Evolutionary conservation across 2,888 invertebrate genomes (phyloP).

Genomic region (Athrips mouffetella): DNA sequence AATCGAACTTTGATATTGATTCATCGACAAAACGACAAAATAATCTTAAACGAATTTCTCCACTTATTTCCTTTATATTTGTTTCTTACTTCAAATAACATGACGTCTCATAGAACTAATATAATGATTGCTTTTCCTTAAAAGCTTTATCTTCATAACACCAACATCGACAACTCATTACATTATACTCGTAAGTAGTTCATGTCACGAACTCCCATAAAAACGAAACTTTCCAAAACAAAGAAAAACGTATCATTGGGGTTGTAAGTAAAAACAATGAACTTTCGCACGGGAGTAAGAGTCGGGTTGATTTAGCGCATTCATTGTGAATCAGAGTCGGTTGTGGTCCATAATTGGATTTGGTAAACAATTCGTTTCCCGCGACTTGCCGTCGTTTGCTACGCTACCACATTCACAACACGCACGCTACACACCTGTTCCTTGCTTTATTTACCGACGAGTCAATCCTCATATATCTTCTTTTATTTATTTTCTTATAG

Average conservation of each 20-base stretch:
- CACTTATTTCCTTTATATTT: too few species aligned
- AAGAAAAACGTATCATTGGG: conserved; percentile 32
- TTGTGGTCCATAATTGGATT: conserved; percentile 68
- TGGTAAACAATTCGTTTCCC: conserved; percentile 71
- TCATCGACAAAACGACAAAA: too few species aligned
- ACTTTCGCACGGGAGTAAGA: conserved; percentile 55
- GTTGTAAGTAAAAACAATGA: conserved; percentile 64
- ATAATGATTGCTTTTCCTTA: too few species aligned
- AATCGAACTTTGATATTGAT: too few species aligned
- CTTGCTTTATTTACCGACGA: conserved; percentile 37
- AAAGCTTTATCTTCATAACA: not conserved
- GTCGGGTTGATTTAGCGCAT: conserved; percentile 31
- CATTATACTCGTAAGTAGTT: not conserved
- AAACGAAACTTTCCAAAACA: conserved; percentile 15
- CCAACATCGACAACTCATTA: not conserved
- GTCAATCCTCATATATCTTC: not conserved
- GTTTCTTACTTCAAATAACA: too few species aligned
- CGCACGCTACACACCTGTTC: conserved; percentile 54
- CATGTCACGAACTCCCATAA: conserved; percentile 11
- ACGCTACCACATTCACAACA: conserved; percentile 46
- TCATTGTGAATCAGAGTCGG: conserved; percentile 27
- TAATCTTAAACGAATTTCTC: too few species aligned
- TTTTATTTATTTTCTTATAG: not conserved
- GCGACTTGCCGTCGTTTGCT: conserved; percentile 27
- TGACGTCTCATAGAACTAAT: too few species aligned